Conservation (phyloP, 2,797 vertebrate species). For the Myripristis jacobus region DNA sequence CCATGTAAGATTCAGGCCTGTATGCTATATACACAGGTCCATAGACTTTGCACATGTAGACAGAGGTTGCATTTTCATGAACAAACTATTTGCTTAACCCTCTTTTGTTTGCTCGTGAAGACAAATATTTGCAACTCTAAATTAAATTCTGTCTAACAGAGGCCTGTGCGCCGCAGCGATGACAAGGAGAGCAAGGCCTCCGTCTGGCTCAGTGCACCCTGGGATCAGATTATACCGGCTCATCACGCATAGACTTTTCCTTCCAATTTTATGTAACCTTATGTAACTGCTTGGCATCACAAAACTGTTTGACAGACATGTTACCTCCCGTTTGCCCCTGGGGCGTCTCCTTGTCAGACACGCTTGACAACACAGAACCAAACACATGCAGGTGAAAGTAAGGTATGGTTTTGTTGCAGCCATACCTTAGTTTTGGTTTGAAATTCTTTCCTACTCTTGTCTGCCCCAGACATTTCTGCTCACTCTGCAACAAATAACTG, state of each 20-base stretch:
- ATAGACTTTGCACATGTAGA: background rate
- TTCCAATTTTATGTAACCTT: constrained; percentile 21
- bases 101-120: background rate
- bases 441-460: background rate
- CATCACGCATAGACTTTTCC: constrained; percentile 1
- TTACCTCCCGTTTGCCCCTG: constrained; percentile 4
- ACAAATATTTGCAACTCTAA: background rate
- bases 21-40: constrained; percentile 7
- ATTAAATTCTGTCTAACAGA: background rate
- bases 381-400: background rate
- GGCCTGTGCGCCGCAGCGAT: background rate
- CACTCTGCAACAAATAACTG: background rate
- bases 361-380: background rate
- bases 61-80: background rate
- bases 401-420: background rate
- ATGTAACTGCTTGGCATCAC: constrained; percentile 32
- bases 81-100: background rate
- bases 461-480: background rate
- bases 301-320: constrained; percentile 20
- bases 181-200: background rate
- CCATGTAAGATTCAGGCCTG: background rate
- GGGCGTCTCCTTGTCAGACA: constrained; percentile 19
- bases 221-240: background rate
- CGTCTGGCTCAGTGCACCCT: background rate
- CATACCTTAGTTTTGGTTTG: background rate